A percentile compares a stretch with the other conserved stretches of the same genome.
phyloP scores from a whole-genome alignment of 2,113 vertebrate genomes.

The Scophthalmus maximus region DNA sequence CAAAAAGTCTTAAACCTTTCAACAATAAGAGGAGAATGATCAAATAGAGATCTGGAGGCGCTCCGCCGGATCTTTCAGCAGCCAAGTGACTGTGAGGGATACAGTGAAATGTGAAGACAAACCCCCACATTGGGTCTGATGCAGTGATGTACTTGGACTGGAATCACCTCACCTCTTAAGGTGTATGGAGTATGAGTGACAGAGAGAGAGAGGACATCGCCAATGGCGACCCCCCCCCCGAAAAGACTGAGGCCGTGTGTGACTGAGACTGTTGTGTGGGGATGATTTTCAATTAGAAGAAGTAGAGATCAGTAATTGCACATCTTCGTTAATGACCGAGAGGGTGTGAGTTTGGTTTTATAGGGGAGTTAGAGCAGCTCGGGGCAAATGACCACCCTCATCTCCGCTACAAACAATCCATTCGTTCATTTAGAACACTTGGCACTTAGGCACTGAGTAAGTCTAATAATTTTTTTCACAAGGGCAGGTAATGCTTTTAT shows the following conservation, averaged over 20 bases:
- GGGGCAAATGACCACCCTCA: neutral
- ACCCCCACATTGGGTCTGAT: neutral
- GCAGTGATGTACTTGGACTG: constrained; percentile 2
- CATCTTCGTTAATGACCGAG: constrained; percentile 3
- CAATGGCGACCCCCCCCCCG: constrained; percentile 64
- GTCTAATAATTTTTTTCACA: too few relatives aligned
- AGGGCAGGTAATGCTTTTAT: constrained; percentile 1
- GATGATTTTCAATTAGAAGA: constrained; percentile 18
- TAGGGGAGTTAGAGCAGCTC: constrained; percentile 12
- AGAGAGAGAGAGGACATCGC: constrained; percentile 36
- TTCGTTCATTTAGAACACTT: neutral
- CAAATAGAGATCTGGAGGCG: neutral
- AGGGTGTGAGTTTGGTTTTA: neutral
- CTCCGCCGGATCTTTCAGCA: neutral
- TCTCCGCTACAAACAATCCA: neutral
- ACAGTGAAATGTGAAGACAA: too few relatives aligned
- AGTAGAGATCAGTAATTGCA: neutral
- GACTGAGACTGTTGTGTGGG: neutral
- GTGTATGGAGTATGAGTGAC: neutral
- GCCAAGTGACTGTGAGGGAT: neutral
- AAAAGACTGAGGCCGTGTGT: too few relatives aligned
- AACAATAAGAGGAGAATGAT: neutral
- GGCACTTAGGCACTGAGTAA: too few relatives aligned
- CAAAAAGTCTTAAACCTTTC: neutral
- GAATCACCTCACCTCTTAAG: constrained; percentile 13